phyloP scores from a whole-genome alignment of 2,888 invertebrate species.

The Macroteleia sp. region DNA sequence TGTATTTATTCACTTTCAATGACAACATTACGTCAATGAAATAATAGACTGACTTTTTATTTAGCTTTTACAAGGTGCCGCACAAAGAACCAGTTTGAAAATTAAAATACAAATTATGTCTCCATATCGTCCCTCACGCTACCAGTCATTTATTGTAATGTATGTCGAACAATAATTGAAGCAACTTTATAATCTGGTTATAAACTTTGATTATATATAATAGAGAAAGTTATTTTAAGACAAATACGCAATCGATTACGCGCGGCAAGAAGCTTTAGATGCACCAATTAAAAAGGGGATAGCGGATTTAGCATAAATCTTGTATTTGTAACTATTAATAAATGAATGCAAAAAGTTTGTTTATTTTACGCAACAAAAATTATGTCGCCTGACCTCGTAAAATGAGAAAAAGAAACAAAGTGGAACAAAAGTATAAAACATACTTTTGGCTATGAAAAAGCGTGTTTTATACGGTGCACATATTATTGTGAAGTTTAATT shows the following conservation, averaged over 20 bases:
- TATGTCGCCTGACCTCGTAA: background rate
- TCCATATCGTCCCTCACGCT: background rate
- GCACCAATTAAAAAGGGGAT: background rate
- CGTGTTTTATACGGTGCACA: too few relatives aligned
- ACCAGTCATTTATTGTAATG: background rate
- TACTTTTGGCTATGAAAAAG: too few relatives aligned
- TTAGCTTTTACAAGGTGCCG: too few relatives aligned
- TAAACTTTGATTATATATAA: slow-evolving; percentile 8
- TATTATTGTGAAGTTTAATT: too few relatives aligned
- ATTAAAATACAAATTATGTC: too few relatives aligned
- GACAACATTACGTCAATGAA: too few relatives aligned
- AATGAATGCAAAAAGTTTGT: slow-evolving; percentile 3
- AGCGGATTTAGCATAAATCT: background rate
- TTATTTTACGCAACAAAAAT: background rate
- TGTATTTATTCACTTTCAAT: too few relatives aligned
- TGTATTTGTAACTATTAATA: background rate
- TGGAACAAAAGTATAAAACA: background rate
- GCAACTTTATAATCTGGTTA: slow-evolving; percentile 15
- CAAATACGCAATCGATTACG: slow-evolving; percentile 17
- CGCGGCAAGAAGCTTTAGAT: background rate
- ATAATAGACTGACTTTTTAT: too few relatives aligned
- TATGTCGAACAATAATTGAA: slow-evolving; percentile 22
- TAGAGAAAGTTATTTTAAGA: slow-evolving; percentile 19
- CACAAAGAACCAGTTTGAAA: background rate
- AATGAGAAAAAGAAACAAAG: background rate